A percentile compares a stretch with the other conserved stretches of the same genome.
Conservation (phyloP, 2,113 vertebrate genomes). For the Henicopernis longicauda region DNA sequence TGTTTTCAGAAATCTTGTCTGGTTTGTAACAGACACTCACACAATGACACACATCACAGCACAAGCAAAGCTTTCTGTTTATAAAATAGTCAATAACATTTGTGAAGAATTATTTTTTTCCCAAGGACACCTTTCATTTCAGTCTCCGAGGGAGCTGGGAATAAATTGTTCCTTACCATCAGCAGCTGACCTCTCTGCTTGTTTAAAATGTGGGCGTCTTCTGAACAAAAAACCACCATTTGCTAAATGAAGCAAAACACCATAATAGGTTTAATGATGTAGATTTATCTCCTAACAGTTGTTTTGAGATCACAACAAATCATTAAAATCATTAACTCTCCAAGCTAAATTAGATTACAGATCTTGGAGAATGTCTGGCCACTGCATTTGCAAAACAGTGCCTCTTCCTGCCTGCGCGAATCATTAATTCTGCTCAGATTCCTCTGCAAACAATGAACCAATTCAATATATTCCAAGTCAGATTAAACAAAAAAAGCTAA, state of each 20-base stretch:
- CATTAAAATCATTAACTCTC: constrained; percentile 79
- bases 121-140: constrained; percentile 66
- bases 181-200: constrained; percentile 55
- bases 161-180: constrained; percentile 28
- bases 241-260: constrained; percentile 79
- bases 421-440: constrained; percentile 56
- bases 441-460: constrained; percentile 27
- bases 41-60: not conserved
- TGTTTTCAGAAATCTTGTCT: not conserved
- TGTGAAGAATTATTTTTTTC: not conserved
- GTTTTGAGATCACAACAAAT: constrained; percentile 81
- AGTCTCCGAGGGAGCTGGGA: constrained; percentile 11
- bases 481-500: constrained; percentile 45
- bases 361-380: constrained; percentile 62
- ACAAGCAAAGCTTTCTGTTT: not conserved
- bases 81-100: not conserved
- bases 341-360: constrained; percentile 71
- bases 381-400: constrained; percentile 33
- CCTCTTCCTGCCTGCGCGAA: not conserved
- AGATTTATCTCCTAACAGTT: constrained; percentile 77
- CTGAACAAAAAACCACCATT: constrained; percentile 59
- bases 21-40: not conserved
- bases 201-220: constrained; percentile 68
- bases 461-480: constrained; percentile 45
- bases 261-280: constrained; percentile 76